Evolutionary conservation across 2,888 invertebrate genomes (phyloP).

Genomic region (Polylopha cassiicola): DNA sequence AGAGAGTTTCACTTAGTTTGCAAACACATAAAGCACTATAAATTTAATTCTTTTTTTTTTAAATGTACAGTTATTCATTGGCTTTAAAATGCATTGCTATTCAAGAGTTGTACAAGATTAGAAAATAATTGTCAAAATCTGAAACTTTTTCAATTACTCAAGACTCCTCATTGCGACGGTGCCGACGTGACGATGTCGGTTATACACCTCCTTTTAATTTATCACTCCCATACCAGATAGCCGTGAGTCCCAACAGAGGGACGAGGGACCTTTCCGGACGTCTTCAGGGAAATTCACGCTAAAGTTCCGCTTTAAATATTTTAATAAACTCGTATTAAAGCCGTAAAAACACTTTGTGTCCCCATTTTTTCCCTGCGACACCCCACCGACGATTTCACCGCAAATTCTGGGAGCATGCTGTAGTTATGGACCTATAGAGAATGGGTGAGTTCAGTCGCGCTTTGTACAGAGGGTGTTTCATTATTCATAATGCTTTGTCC

Average conservation of each 20-base stretch:
- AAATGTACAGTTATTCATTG: no score
- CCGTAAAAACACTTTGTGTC: slow-evolving; percentile 73
- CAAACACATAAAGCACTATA: no score
- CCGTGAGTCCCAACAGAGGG: slow-evolving; percentile 52
- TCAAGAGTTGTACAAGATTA: slow-evolving; percentile 22
- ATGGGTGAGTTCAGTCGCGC: slow-evolving; percentile 32
- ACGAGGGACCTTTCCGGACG: slow-evolving; percentile 56
- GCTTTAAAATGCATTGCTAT: no score
- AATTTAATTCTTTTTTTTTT: no score
- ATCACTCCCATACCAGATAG: slow-evolving; percentile 58
- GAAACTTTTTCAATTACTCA: slow-evolving; percentile 16
- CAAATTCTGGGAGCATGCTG: slow-evolving; percentile 37
- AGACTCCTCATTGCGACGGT: slow-evolving; percentile 12
- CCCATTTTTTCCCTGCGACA: slow-evolving; percentile 56
- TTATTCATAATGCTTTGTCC: slow-evolving; percentile 74
- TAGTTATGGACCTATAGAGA: slow-evolving; percentile 23
- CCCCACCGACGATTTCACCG: slow-evolving; percentile 43
- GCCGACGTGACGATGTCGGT: slow-evolving; percentile 41
- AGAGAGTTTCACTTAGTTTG: no score
- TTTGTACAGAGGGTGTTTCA: slow-evolving; percentile 62
- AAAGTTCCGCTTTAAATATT: slow-evolving; percentile 75
- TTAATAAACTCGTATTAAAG: slow-evolving; percentile 75
- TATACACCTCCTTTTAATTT: slow-evolving; percentile 60
- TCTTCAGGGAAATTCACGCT: slow-evolving; percentile 72
- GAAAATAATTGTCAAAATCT: slow-evolving; percentile 21